phyloP scores from a whole-genome alignment of 2,113 vertebrate genomes.

The Marcusenius ussheri region DNA sequence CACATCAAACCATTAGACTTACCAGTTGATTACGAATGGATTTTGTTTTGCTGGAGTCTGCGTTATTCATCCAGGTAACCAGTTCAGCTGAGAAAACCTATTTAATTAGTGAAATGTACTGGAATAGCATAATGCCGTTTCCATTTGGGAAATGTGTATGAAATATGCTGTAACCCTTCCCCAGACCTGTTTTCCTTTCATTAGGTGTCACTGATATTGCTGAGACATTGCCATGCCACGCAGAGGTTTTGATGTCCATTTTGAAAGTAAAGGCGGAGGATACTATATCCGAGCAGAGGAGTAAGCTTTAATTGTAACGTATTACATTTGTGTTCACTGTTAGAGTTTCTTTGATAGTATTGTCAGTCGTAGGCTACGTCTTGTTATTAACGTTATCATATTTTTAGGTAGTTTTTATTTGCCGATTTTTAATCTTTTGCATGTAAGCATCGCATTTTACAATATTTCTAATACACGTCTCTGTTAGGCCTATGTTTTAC shows the following conservation, averaged over 20 bases:
- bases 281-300: conserved; percentile 60
- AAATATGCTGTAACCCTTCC: background rate
- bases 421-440: background rate
- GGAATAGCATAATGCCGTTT: background rate
- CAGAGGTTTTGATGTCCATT: conserved; percentile 64
- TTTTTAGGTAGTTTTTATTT: background rate
- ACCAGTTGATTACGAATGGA: background rate
- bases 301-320: conserved; percentile 37
- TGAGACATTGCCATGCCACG: conserved; percentile 51
- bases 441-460: background rate
- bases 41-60: background rate
- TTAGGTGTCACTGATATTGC: conserved; percentile 17
- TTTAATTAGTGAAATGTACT: background rate
- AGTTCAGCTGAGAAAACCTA: background rate
- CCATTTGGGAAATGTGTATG: background rate
- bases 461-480: background rate
- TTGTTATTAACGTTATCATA: background rate
- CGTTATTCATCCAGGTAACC: background rate
- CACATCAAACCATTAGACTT: background rate
- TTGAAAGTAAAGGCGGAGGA: conserved; percentile 51
- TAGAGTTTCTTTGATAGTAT: background rate
- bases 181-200: conserved; percentile 4
- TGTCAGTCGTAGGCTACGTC: background rate
- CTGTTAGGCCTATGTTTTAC: background rate
- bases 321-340: background rate